Percentiles rank a stretch among this genome's conserved stretches.
Evolutionary conservation across 30 jellyfish, hydroid and myxozoan species (phyloP).

Genomic region (Hydractinia symbiolongicarpus): DNA sequence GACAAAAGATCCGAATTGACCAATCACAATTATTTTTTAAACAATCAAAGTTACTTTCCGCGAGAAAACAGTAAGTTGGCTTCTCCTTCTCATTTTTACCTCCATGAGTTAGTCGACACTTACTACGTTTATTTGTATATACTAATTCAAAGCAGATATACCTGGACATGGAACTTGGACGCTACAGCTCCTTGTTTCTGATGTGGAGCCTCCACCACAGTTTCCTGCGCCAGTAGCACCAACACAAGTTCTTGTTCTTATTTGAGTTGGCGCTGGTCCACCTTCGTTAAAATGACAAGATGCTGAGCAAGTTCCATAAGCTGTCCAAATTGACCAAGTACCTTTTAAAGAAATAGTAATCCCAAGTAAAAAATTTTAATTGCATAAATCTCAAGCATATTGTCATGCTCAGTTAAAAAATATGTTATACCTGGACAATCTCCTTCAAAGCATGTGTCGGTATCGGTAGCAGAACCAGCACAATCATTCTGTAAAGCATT

Average conservation of each 20-base stretch:
- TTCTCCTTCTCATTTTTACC: too few relatives aligned
- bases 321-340: background rate
- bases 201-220: background rate
- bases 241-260: background rate
- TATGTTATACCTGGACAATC: background rate
- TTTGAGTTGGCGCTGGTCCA: background rate
- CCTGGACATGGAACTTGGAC: slow-evolving; percentile 5
- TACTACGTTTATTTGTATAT: too few relatives aligned
- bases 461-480: slow-evolving; percentile 16
- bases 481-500: slow-evolving; percentile 7
- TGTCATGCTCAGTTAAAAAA: background rate
- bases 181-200: background rate
- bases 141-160: background rate
- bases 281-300: background rate
- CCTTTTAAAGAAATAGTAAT: background rate
- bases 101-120: too few relatives aligned
- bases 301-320: background rate
- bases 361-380: background rate
- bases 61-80: too few relatives aligned
- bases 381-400: background rate
- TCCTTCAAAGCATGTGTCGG: background rate
- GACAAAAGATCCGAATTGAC: too few relatives aligned
- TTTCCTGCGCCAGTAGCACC: slow-evolving; percentile 12
- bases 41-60: too few relatives aligned
- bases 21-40: too few relatives aligned